phyloP scores from a whole-genome alignment of 2,113 vertebrate species.

The Lampris incognitus region DNA sequence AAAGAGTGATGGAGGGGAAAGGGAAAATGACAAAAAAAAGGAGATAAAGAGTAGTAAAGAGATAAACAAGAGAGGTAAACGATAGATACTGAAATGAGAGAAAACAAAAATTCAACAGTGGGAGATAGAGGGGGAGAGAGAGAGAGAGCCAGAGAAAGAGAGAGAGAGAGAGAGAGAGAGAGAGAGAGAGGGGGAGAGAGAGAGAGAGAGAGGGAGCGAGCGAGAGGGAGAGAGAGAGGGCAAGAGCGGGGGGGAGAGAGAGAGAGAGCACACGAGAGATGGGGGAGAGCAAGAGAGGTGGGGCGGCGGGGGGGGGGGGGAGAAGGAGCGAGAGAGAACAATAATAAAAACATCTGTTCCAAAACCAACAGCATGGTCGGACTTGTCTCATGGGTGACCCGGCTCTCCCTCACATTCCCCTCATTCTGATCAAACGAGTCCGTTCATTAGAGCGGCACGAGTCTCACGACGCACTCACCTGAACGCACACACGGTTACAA shows the following conservation, averaged over 20 bases:
- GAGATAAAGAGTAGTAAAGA: background rate
- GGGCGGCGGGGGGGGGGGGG: background rate
- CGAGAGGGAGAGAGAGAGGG: too few species aligned
- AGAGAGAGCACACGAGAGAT: background rate
- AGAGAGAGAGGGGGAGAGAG: background rate
- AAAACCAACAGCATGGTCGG: conserved; percentile 2
- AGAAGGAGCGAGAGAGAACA: background rate
- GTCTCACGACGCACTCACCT: conserved; percentile 23
- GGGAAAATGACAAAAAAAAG: background rate
- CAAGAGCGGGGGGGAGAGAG: background rate
- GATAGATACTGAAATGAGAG: too few species aligned
- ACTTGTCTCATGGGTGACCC: conserved; percentile 16
- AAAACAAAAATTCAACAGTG: background rate
- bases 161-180: background rate
- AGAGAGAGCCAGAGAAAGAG: background rate
- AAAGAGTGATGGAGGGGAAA: conserved; percentile 8
- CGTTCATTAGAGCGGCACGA: conserved; percentile 31
- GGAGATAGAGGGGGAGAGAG: background rate
- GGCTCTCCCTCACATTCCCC: conserved; percentile 21
- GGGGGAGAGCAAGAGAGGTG: background rate
- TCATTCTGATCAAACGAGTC: conserved; percentile 30
- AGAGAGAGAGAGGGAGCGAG: background rate
- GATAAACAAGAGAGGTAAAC: background rate
- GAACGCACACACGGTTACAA: conserved; percentile 10
- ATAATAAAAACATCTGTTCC: background rate